These are phyloP conservation scores for Megalops cyprinoides DNA, from an alignment of 2,797 vertebrate species.

Conservation along the genomic window DNA sequence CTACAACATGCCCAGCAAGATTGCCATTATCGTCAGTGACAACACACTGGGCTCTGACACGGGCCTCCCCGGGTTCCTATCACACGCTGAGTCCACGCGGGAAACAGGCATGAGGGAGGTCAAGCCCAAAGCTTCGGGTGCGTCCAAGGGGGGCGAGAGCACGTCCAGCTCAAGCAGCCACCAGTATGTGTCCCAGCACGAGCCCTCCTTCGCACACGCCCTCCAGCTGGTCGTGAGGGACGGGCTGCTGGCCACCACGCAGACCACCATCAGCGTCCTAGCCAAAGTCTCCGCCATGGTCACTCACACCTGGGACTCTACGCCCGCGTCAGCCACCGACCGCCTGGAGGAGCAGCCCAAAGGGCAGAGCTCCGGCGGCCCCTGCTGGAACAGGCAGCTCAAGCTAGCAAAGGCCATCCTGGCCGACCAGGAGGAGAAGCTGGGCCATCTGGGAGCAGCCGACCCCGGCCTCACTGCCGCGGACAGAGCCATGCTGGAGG, in stretches of 20 bases:
- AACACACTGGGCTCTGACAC: neutral
- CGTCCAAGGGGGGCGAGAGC: neutral
- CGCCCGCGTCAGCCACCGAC: neutral
- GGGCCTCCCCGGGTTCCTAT: constrained; percentile 7
- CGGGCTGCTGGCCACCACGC: neutral
- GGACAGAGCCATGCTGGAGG: constrained; percentile 38
- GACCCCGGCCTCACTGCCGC: constrained; percentile 22
- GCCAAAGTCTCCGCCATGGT: neutral
- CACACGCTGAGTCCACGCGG: neutral
- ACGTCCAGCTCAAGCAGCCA: neutral
- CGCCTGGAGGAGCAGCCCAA: constrained; percentile 11
- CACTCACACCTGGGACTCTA: neutral
- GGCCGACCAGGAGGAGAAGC: constrained; percentile 6
- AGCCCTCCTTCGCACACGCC: constrained; percentile 12
- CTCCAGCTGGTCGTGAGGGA: constrained; percentile 16
- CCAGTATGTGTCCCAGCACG: neutral
- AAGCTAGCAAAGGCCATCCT: constrained; percentile 11
- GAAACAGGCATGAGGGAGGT: neutral
- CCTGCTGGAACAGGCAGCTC: constrained; percentile 19
- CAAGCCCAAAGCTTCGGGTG: constrained; percentile 1
- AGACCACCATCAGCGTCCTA: neutral
- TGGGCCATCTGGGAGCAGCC: constrained; percentile 24
- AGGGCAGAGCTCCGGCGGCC: neutral
- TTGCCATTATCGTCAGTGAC: constrained; percentile 20
- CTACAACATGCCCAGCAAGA: constrained; percentile 22